Percentiles rank a stretch among this genome's conserved stretches.
phyloP scores from a whole-genome alignment of 2,888 invertebrate genomes.

The Andrena flavipes region DNA sequence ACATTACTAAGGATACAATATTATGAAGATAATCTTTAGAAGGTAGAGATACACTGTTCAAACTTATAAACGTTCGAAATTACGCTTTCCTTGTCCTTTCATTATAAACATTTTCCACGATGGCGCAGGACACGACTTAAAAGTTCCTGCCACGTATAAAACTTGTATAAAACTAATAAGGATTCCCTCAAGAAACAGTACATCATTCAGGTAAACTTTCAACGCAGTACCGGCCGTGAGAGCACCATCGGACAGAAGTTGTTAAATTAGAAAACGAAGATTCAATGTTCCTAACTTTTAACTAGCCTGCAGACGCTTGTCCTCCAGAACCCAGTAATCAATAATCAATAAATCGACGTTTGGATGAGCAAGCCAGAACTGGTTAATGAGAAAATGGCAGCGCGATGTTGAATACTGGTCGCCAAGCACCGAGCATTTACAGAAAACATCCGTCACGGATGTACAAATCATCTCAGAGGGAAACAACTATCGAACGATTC shows the following conservation, averaged over 20 bases:
- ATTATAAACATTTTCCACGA: background rate
- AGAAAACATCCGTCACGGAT: background rate
- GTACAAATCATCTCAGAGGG: background rate
- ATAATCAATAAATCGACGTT: background rate
- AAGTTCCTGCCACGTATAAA: background rate
- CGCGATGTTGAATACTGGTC: background rate
- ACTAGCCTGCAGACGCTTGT: background rate
- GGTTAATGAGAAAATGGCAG: background rate
- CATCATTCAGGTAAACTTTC: background rate
- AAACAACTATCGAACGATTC: background rate
- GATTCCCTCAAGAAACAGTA: background rate
- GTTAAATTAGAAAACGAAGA: background rate
- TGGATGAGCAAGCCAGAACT: background rate
- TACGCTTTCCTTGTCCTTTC: background rate
- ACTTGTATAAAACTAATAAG: background rate
- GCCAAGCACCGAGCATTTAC: background rate
- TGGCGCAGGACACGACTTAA: background rate
- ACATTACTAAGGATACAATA: too few species aligned
- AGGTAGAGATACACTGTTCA: background rate
- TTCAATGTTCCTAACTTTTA: background rate
- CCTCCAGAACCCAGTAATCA: background rate
- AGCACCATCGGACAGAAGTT: too few species aligned
- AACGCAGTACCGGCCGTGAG: background rate
- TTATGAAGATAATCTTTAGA: too few species aligned
- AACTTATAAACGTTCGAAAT: background rate